Evolutionary conservation across 2,113 vertebrate species (phyloP).

Genomic region (Rhinopithecus roxellana): DNA sequence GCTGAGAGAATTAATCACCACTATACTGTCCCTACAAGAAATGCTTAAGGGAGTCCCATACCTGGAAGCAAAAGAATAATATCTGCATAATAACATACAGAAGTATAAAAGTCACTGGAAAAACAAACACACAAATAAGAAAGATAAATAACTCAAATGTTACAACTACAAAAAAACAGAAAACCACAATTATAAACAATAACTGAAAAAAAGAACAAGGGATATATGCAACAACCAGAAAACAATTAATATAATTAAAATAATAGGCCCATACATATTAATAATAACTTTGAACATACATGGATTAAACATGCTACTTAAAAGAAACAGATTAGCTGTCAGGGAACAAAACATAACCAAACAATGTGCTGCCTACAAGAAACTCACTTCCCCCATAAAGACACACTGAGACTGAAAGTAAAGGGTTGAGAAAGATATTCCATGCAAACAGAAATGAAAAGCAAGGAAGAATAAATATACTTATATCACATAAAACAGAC

Average conservation of each 20-base stretch:
- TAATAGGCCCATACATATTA: background rate
- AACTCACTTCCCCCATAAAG: background rate
- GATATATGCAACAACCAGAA: background rate
- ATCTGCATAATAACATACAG: background rate
- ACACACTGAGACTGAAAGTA: background rate
- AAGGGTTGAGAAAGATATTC: background rate
- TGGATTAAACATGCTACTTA: background rate
- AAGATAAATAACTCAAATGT: background rate
- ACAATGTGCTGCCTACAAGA: background rate
- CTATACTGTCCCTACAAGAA: background rate
- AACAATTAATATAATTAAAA: background rate
- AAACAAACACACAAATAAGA: background rate
- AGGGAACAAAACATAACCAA: background rate
- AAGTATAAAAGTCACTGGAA: background rate
- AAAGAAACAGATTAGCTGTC: background rate
- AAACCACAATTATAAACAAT: background rate
- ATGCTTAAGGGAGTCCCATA: background rate
- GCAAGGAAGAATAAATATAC: background rate
- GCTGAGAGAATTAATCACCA: background rate
- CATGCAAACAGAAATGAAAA: background rate
- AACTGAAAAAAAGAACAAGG: background rate
- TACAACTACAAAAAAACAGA: background rate
- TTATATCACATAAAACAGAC: background rate
- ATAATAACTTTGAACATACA: background rate
- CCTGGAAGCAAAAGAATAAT: background rate